Percentiles rank a stretch among this genome's conserved stretches.
These are phyloP conservation scores for Echinops telfairi DNA, from an alignment of 2,113 vertebrate species.

Conservation along the genomic window DNA sequence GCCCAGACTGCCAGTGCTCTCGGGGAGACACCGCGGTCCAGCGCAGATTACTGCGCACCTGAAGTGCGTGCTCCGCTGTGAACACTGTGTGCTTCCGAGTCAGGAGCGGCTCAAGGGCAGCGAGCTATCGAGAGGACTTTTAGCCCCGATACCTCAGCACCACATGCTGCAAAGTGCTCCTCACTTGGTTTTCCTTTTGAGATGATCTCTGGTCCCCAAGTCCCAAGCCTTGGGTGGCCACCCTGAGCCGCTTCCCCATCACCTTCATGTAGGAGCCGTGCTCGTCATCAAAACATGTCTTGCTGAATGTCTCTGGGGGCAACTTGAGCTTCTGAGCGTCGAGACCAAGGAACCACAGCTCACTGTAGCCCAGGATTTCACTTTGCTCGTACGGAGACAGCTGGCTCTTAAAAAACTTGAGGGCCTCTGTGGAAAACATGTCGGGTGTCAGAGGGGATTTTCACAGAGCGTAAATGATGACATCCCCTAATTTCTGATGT, in stretches of 20 bases:
- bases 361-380: constrained; percentile 94
- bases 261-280: constrained; percentile 96
- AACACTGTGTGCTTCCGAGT: neutral
- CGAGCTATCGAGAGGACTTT: neutral
- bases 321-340: constrained; percentile 93
- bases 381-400: constrained; percentile 94
- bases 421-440: constrained; percentile 90
- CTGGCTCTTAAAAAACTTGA: constrained; percentile 92
- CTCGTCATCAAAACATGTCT: constrained; percentile 94
- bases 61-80: neutral
- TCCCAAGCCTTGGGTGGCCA: neutral
- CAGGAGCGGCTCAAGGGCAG: too few species aligned
- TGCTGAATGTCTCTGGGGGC: constrained; percentile 88
- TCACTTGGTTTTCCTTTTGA: neutral
- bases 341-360: constrained; percentile 95
- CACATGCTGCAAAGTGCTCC: neutral
- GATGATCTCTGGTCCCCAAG: neutral
- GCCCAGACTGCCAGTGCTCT: neutral
- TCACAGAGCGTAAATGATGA: too few species aligned
- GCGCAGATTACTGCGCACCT: neutral
- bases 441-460: neutral
- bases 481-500: neutral
- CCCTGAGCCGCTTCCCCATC: constrained; percentile 33
- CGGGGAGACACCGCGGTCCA: neutral
- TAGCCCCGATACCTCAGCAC: neutral